These are phyloP conservation scores for Drosophila hawaiiensis DNA, from an alignment of 2,888 invertebrate genomes.

Conservation along the genomic window DNA sequence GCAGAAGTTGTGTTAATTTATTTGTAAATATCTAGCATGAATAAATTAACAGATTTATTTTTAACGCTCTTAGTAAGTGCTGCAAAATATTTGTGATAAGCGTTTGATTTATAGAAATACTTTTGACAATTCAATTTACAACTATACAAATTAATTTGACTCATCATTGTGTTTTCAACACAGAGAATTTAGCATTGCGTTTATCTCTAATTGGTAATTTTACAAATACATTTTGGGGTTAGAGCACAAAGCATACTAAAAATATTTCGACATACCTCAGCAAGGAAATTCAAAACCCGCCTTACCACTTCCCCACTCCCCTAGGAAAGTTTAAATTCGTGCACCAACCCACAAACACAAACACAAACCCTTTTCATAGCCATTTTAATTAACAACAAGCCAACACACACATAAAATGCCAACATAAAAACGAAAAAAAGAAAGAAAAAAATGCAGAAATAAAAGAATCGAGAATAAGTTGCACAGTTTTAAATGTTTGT, in stretches of 20 bases:
- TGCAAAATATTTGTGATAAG: not conserved
- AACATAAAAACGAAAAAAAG: not conserved
- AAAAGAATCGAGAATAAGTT: constrained; percentile 28
- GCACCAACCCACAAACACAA: constrained; percentile 13
- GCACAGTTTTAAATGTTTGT: constrained; percentile 61
- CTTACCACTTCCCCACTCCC: not conserved
- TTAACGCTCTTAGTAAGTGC: not conserved
- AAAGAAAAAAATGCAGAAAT: not conserved
- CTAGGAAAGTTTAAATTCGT: not conserved
- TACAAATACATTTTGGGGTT: not conserved
- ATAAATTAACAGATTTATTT: not conserved
- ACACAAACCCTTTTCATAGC: constrained; percentile 44
- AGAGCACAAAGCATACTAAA: constrained; percentile 1
- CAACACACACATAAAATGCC: constrained; percentile 28
- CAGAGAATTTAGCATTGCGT: constrained; percentile 4
- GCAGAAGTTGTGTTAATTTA: not conserved
- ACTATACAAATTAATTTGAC: constrained; percentile 17
- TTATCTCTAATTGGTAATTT: constrained; percentile 34
- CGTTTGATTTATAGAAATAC: not conserved
- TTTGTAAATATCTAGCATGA: not conserved
- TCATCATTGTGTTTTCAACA: constrained; percentile 8
- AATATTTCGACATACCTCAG: constrained; percentile 11
- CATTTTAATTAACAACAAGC: constrained; percentile 57
- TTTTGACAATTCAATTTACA: not conserved
- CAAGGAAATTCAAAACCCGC: not conserved